Evolutionary conservation across 2,797 vertebrate genomes (phyloP).

Genomic region (Labroides dimidiatus): DNA sequence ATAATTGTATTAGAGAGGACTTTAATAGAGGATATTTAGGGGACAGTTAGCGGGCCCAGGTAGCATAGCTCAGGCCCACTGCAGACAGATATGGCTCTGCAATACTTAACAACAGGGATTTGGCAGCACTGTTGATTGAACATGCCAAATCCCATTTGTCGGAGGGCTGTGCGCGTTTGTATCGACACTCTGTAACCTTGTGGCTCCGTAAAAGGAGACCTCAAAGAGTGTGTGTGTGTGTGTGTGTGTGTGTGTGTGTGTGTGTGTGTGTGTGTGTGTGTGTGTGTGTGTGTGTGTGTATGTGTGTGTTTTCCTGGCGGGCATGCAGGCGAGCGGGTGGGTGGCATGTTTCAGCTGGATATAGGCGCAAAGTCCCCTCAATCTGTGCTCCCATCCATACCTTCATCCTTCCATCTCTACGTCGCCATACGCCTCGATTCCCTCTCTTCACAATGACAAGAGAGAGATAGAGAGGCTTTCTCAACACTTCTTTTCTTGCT

Average conservation of each 20-base stretch:
- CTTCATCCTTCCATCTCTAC: conserved; percentile 52
- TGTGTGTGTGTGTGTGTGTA: conserved; percentile 38
- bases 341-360: conserved; percentile 46
- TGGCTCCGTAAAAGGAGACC: conserved; percentile 75
- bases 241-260: conserved; percentile 44
- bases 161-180: conserved; percentile 69
- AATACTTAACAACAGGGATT: conserved; percentile 81
- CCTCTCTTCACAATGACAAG: conserved; percentile 61
- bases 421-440: conserved; percentile 45
- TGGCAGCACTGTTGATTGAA: conserved; percentile 82
- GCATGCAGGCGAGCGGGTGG: conserved; percentile 43
- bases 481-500: conserved; percentile 66
- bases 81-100: conserved; percentile 77
- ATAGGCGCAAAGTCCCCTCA: conserved; percentile 35
- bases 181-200: conserved; percentile 82
- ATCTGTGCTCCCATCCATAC: conserved; percentile 29
- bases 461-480: conserved; percentile 68
- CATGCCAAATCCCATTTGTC: conserved; percentile 84
- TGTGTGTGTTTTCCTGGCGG: conserved; percentile 46
- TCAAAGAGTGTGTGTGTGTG: conserved; percentile 33
- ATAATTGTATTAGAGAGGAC: conserved; percentile 75
- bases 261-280: conserved; percentile 40
- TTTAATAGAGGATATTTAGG: conserved; percentile 76
- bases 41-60: conserved; percentile 68
- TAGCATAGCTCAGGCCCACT: conserved; percentile 51